Percentiles rank a stretch among this genome's conserved stretches.
Conservation (phyloP, 2,797 vertebrate genomes). For the Percopsis omiscomaycus region DNA sequence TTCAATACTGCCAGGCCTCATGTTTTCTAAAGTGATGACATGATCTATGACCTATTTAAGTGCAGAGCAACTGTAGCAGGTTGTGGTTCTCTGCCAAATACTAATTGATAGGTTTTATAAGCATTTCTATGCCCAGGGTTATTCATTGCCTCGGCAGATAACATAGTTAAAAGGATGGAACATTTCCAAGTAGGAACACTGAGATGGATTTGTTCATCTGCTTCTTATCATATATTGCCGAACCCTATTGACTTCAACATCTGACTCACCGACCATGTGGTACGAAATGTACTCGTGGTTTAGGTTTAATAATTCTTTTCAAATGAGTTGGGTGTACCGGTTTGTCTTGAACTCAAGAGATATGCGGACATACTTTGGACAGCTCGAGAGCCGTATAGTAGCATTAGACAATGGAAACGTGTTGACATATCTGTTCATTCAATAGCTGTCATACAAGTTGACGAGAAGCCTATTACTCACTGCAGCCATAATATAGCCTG, state of each 20-base stretch:
- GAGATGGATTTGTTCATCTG: constrained; percentile 3
- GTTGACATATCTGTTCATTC: too few relatives aligned
- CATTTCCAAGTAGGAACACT: constrained; percentile 22
- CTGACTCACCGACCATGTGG: not conserved
- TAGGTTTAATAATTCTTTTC: too few relatives aligned
- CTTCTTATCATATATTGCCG: constrained; percentile 22
- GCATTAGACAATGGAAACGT: not conserved
- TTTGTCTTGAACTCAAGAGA: not conserved
- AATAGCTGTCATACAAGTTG: too few relatives aligned
- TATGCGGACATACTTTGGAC: not conserved
- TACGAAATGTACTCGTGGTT: too few relatives aligned
- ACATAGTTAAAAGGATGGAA: constrained; percentile 35
- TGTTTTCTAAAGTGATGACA: too few relatives aligned
- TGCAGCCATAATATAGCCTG: too few relatives aligned
- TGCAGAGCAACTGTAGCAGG: constrained; percentile 21
- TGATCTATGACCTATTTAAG: not conserved
- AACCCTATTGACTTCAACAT: not conserved
- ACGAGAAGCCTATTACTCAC: too few relatives aligned
- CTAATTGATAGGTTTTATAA: constrained; percentile 51
- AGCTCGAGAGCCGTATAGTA: not conserved
- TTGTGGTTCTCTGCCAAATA: constrained; percentile 48
- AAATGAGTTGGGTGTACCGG: too few relatives aligned
- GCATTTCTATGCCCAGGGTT: constrained; percentile 46
- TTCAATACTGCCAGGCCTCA: too few relatives aligned
- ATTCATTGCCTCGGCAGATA: constrained; percentile 56